Conservation (phyloP, 2,113 vertebrate genomes). For the Columba janthina region DNA sequence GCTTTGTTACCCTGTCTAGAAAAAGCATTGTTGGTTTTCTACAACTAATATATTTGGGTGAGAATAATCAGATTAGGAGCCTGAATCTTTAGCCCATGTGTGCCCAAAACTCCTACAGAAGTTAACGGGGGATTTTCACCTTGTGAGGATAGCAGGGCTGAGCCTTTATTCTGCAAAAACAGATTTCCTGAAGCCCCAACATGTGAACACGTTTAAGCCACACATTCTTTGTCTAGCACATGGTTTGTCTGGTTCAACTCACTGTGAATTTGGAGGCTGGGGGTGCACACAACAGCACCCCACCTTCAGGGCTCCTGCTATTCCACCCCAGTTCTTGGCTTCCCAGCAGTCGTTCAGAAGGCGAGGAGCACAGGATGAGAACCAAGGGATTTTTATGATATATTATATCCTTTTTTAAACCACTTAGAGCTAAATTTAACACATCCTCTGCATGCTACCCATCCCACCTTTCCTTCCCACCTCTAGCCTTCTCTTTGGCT, state of each 20-base stretch:
- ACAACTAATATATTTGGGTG: constrained; percentile 20
- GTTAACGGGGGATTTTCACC: background rate
- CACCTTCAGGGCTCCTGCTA: background rate
- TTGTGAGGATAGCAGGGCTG: background rate
- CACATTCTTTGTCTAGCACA: fast-evolving
- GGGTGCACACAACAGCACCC: background rate
- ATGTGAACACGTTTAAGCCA: background rate
- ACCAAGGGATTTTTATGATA: constrained; percentile 22
- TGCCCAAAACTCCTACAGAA: background rate
- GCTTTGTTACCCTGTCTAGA: background rate
- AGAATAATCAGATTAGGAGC: constrained; percentile 8
- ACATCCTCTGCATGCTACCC: constrained; percentile 63
- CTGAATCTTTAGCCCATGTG: background rate
- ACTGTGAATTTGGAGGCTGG: fast-evolving
- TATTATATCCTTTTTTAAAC: constrained; percentile 51
- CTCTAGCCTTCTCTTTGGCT: constrained; percentile 61
- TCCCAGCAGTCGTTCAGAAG: background rate
- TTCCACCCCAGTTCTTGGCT: background rate
- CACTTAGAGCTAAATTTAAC: constrained; percentile 67
- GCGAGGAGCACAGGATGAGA: background rate
- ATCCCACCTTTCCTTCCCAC: constrained; percentile 64
- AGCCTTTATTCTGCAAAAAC: background rate
- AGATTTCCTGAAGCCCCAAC: background rate
- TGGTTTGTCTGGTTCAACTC: background rate
- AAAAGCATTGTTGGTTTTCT: background rate